phyloP scores from a whole-genome alignment of 2,797 vertebrate species.

The Falco biarmicus region DNA sequence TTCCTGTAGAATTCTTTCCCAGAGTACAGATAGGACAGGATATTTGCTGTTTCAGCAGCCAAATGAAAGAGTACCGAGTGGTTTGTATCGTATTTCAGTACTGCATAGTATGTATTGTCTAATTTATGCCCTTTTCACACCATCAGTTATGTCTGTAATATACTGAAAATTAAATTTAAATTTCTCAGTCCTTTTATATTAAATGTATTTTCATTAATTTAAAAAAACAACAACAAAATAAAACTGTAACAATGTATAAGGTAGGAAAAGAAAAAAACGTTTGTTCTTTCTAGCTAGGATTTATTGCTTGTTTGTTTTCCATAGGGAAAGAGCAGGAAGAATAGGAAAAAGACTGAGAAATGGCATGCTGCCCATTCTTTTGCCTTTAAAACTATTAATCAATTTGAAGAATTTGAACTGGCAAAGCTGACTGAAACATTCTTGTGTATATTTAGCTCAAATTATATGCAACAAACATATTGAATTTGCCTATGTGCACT shows the following conservation, averaged over 20 bases:
- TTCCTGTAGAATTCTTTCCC: neutral
- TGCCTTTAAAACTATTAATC: neutral
- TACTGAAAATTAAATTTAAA: slow-evolving; percentile 50
- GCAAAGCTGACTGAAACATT: neutral
- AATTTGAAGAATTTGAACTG: neutral
- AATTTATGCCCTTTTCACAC: slow-evolving; percentile 40
- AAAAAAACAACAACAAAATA: slow-evolving; percentile 9
- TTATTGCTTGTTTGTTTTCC: slow-evolving; percentile 2
- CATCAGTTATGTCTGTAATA: slow-evolving; percentile 13
- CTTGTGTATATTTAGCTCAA: neutral
- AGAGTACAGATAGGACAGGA: neutral
- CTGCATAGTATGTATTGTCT: neutral
- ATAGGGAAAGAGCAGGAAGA: neutral
- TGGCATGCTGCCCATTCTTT: neutral
- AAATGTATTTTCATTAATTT: slow-evolving; percentile 7
- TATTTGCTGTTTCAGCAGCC: neutral
- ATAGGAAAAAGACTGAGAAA: neutral
- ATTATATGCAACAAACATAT: neutral
- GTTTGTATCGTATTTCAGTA: slow-evolving; percentile 13
- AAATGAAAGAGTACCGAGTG: neutral
- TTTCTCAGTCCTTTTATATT: slow-evolving; percentile 1
- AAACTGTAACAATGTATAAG: slow-evolving; percentile 1
- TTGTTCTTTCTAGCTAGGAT: neutral
- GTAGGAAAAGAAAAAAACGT: neutral
- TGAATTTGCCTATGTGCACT: neutral